Percentiles rank a stretch among this genome's conserved stretches.
Conservation (phyloP, 2,888 invertebrate species). For the Dendrolimus pini region DNA sequence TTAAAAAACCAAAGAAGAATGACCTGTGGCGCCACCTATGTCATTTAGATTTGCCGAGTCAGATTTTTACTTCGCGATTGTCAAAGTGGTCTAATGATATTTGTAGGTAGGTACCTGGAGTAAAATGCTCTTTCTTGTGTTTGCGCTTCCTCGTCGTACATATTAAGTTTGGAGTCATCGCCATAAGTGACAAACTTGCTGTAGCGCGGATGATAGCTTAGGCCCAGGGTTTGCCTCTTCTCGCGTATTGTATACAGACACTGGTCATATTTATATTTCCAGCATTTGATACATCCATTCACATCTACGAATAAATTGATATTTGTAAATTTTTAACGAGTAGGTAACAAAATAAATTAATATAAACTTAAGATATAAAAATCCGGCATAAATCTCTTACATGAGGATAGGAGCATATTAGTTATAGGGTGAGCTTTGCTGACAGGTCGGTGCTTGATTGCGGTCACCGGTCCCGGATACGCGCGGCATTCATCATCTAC, state of each 20-base stretch:
- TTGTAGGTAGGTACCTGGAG: constrained; percentile 57
- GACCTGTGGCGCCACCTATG: too few species aligned
- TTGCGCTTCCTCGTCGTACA: constrained; percentile 83
- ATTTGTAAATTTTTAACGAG: too few species aligned
- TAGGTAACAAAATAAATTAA: too few species aligned
- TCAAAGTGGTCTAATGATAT: too few species aligned
- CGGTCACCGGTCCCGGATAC: constrained; percentile 75
- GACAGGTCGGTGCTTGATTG: constrained; percentile 78
- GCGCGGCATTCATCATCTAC: constrained; percentile 72
- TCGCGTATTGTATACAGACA: constrained; percentile 81
- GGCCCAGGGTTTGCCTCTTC: constrained; percentile 79
- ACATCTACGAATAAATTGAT: constrained; percentile 61
- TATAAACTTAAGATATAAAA: too few species aligned
- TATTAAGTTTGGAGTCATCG: constrained; percentile 78
- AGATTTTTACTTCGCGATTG: too few species aligned
- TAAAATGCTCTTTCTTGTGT: constrained; percentile 78
- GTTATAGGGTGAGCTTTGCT: constrained; percentile 77
- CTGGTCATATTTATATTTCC: constrained; percentile 80
- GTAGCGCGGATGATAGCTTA: constrained; percentile 77
- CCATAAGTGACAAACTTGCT: constrained; percentile 77
- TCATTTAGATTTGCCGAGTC: too few species aligned
- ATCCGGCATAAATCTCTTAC: constrained; percentile 43
- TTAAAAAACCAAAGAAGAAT: too few species aligned
- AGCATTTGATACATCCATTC: constrained; percentile 81
- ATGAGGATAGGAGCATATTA: constrained; percentile 74